These are phyloP conservation scores for Sterrhoptilus dennistouni DNA, from an alignment of 2,113 vertebrate genomes.

Conservation along the genomic window DNA sequence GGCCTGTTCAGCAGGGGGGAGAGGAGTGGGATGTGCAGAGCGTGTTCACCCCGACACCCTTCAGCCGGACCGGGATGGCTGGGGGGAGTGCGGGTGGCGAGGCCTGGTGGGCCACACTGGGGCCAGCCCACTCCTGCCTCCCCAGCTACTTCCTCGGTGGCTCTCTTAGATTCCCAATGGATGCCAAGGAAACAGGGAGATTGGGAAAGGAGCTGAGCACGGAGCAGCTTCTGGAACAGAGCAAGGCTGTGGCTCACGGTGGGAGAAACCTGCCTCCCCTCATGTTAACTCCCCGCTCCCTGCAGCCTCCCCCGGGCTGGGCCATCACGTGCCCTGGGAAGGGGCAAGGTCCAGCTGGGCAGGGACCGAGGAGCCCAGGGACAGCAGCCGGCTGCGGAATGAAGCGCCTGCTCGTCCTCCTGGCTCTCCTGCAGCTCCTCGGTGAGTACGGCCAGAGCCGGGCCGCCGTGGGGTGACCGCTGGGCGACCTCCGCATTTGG, in stretches of 20 bases:
- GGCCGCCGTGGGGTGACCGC: rapidly evolving
- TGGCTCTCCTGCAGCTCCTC: not conserved
- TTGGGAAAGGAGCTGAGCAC: not conserved
- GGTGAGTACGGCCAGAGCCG: slow-evolving; percentile 30
- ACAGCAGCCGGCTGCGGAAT: not conserved
- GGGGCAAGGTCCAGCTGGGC: slow-evolving; percentile 27
- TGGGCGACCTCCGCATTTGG: rapidly evolving
- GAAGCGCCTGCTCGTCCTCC: not conserved
- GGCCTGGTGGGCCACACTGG: too few relatives aligned
- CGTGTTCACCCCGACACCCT: rapidly evolving
- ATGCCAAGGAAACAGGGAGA: not conserved
- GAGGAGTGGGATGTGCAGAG: rapidly evolving
- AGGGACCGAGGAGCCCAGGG: not conserved
- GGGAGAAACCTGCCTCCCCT: rapidly evolving
- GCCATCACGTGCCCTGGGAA: not conserved
- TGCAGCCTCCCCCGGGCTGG: not conserved
- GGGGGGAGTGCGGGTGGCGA: rapidly evolving
- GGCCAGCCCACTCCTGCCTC: rapidly evolving
- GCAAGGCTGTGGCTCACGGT: not conserved
- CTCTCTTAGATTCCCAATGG: not conserved
- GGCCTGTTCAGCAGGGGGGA: not conserved
- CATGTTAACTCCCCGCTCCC: not conserved
- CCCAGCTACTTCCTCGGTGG: rapidly evolving
- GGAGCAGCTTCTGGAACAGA: not conserved
- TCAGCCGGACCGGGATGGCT: rapidly evolving